Percentiles rank a stretch among this genome's conserved stretches.
Conservation (phyloP, 2,113 vertebrate genomes). For the Lepus timidus region DNA sequence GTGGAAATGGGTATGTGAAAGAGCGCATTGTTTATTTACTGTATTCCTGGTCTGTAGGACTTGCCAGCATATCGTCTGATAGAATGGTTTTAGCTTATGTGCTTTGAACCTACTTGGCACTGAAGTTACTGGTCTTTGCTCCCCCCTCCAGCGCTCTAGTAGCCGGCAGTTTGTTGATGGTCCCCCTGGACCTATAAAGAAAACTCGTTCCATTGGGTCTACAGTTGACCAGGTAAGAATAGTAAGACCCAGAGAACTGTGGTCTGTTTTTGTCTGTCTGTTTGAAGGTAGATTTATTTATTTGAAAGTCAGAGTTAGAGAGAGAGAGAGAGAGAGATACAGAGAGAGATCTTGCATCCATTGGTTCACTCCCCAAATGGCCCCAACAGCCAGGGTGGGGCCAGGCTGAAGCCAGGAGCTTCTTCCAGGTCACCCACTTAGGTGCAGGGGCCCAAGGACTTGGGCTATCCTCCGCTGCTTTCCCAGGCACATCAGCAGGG, state of each 20-base stretch:
- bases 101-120: slow-evolving; percentile 42
- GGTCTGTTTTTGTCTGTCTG: neutral
- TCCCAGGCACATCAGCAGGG: too few relatives aligned
- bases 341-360: too few relatives aligned
- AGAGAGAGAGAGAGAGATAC: too few relatives aligned
- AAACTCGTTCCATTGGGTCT: slow-evolving; percentile 92
- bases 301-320: too few relatives aligned
- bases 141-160: slow-evolving; percentile 90
- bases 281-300: too few relatives aligned
- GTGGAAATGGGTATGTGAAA: slow-evolving; percentile 31
- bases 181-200: slow-evolving; percentile 92
- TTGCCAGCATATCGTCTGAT: slow-evolving; percentile 25
- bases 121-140: slow-evolving; percentile 50
- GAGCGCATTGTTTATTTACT: slow-evolving; percentile 45
- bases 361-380: too few relatives aligned
- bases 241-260: slow-evolving; percentile 38
- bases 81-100: slow-evolving; percentile 55
- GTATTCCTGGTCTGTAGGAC: neutral
- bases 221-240: slow-evolving; percentile 90
- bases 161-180: slow-evolving; percentile 94
- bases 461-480: too few relatives aligned
- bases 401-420: too few relatives aligned
- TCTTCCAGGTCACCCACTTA: too few relatives aligned
- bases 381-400: too few relatives aligned
- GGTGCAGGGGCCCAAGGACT: too few relatives aligned